Base-by-base conservation (phyloP, 1,140 invertebrate genomes). In the Pinna nobilis region DNA sequence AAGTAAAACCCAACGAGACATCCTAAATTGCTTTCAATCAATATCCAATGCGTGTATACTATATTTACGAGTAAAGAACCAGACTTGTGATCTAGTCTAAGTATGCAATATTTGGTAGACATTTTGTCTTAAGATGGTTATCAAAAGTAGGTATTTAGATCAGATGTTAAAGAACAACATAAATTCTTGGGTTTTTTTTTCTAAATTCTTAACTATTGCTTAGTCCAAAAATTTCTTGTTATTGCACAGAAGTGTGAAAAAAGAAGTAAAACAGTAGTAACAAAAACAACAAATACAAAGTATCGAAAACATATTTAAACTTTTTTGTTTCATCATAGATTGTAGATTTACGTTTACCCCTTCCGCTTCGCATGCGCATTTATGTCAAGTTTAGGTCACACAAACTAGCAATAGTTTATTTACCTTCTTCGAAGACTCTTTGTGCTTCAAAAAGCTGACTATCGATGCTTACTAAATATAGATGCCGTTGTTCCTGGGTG, bases 401-500 rank as follows among this genome's bases (percentile, higher is more conserved):
- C n/a, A n/a, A n/a, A n/a, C n/a, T n/a, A n/a, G n/a, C n/a, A n/a
- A 11, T 28, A 7, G 11, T 28, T 13, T 33, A n/a, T 30, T 63
- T 28, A 77, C 77, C 73, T 73, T 70, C 37, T 4, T 66, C 25
- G 25, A 65, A 76, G n/a, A 35, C 47, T 1, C 66, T 32, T 15
- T 64, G 53, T 18, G 73, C 50, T 7, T n/a, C 41, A 9, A 5
- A 0, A 1, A 15, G 28, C 39, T 57, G 33, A 13, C 15, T 7
- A n/a, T 39, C 41, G 3, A 55, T n/a, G 13, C 50, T 49, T 67
- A 79, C n/a, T 75, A 66, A 59, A 76, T 81, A n/a, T 53, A 33
- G 6, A 50, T 44, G 6, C 15, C 57, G 32, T 13, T 55, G 39
- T 41, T 41, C 0, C 37, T 9, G 4, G 44, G 28, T 15, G 44